phyloP scores from a whole-genome alignment of 2,113 vertebrate species.

The Equus przewalskii region DNA sequence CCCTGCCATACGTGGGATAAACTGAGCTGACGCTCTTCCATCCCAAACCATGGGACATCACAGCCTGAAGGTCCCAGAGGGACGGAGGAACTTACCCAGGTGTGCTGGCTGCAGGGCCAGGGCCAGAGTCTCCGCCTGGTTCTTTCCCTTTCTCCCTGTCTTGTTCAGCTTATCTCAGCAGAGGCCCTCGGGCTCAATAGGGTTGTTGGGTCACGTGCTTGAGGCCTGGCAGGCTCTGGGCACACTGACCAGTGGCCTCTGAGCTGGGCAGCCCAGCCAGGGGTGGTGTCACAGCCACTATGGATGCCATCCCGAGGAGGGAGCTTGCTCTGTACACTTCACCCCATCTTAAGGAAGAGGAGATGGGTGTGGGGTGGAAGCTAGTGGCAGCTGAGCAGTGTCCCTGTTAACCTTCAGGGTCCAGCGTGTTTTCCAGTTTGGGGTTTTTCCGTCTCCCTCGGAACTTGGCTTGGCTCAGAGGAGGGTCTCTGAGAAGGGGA shows the following conservation, averaged over 20 bases:
- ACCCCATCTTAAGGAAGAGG: not conserved
- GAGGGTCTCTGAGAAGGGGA: not conserved
- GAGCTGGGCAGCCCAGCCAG: not conserved
- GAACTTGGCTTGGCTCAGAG: not conserved
- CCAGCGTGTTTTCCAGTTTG: constrained; percentile 1
- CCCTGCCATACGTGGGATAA: not conserved
- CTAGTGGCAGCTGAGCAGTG: not conserved
- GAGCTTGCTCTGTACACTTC: not conserved
- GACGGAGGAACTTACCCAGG: accelerated
- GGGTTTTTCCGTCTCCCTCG: not conserved
- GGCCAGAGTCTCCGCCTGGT: not conserved
- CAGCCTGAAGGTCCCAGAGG: not conserved
- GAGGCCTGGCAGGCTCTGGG: not conserved
- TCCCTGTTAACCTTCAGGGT: not conserved
- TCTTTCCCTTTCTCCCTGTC: not conserved
- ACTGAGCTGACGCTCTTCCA: not conserved
- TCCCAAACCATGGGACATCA: not conserved
- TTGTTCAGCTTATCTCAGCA: not conserved
- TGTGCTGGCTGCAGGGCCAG: not conserved
- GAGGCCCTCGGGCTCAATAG: not conserved
- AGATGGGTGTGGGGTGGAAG: not conserved
- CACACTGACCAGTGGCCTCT: not conserved
- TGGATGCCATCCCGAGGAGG: not conserved
- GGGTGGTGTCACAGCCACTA: not conserved
- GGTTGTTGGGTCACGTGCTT: not conserved